phyloP scores from a whole-genome alignment of 2,113 vertebrate genomes.

The Cepphus grylle region DNA sequence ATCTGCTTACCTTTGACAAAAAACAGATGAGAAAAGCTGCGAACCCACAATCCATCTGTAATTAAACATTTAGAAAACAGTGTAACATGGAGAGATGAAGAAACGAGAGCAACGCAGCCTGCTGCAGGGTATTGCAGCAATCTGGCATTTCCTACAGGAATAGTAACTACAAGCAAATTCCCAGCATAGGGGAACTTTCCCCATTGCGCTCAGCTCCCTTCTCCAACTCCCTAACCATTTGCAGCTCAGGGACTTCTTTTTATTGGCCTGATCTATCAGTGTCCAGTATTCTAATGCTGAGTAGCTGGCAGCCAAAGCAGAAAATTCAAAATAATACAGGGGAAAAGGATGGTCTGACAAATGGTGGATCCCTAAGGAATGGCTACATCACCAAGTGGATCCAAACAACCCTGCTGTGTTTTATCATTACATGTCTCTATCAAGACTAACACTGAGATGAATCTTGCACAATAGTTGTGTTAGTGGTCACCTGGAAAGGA shows the following conservation, averaged over 20 bases:
- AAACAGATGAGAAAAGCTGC: conserved; percentile 51
- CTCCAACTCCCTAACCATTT: neutral
- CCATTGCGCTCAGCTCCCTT: neutral
- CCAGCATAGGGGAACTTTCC: neutral
- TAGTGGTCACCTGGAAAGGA: neutral
- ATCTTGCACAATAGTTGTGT: neutral
- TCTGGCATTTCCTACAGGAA: neutral
- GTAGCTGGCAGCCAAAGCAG: neutral
- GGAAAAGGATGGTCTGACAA: neutral
- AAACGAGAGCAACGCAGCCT: neutral
- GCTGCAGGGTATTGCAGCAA: neutral
- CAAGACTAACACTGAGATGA: neutral
- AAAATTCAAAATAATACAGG: neutral
- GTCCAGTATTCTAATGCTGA: neutral
- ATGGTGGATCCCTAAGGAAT: neutral
- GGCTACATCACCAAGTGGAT: neutral
- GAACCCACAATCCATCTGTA: conserved; percentile 25
- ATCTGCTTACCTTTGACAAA: conserved; percentile 48
- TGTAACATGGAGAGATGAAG: neutral
- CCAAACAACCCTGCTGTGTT: neutral
- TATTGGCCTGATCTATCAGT: neutral
- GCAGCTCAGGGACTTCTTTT: neutral
- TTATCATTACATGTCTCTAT: neutral
- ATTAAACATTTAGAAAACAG: neutral
- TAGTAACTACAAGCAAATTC: neutral